A percentile compares a stretch with the other conserved stretches of the same genome.
Evolutionary conservation across 2,888 invertebrate genomes (phyloP).

Genomic region (Spialia ferax): DNA sequence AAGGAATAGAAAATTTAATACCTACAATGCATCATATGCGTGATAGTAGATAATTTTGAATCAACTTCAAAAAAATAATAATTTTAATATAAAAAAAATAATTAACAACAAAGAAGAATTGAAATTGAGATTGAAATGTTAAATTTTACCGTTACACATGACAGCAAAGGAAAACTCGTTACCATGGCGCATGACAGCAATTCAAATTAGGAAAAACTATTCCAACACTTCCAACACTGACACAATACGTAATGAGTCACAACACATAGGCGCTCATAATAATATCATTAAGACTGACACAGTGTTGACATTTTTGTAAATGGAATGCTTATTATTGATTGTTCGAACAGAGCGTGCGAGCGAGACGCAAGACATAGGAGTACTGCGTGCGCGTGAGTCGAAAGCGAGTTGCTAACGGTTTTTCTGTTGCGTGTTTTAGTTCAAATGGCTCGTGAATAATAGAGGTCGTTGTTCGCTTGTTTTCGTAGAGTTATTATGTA

Average conservation of each 20-base stretch:
- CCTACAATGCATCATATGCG: too few relatives aligned
- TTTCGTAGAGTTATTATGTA: not conserved
- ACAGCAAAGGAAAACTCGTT: not conserved
- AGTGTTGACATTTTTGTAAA: not conserved
- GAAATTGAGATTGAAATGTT: too few relatives aligned
- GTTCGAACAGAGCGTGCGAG: conserved; percentile 58
- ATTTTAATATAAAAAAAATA: too few relatives aligned
- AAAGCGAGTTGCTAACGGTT: conserved; percentile 45
- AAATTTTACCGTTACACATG: not conserved
- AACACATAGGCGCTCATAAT: not conserved
- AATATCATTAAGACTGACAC: not conserved
- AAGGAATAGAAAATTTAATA: too few relatives aligned
- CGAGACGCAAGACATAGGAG: conserved; percentile 62
- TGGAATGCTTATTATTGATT: not conserved
- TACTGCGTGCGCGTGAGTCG: conserved; percentile 48
- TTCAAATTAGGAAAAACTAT: not conserved
- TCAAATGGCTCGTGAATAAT: not conserved
- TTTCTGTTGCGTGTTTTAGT: conserved; percentile 6
- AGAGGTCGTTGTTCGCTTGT: not conserved
- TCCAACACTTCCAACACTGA: not conserved
- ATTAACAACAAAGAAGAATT: too few relatives aligned
- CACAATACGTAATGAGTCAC: not conserved
- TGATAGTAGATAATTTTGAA: too few relatives aligned
- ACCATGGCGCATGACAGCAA: not conserved
- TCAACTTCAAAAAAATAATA: not conserved